Conservation (phyloP, 1,140 invertebrate genomes). For the Berghia stephanieae region DNA sequence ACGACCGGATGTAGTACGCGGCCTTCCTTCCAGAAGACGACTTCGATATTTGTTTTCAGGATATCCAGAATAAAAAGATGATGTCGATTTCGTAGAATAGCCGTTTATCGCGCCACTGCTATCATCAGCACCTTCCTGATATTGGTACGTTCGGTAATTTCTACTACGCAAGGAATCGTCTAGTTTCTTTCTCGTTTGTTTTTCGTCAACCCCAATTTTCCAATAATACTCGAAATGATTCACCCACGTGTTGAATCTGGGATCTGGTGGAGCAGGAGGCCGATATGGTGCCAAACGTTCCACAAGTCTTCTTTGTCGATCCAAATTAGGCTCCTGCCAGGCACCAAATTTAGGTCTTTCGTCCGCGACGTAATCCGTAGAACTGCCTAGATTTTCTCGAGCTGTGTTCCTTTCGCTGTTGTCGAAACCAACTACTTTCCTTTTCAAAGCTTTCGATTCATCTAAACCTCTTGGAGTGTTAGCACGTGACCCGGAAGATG, state of each 20-base stretch:
- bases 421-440: conserved; percentile 7
- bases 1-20: too few species aligned
- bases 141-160: too few species aligned
- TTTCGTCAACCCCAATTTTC: conserved; percentile 13
- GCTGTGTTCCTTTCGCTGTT: conserved; percentile 8
- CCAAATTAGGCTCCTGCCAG: not conserved
- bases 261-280: conserved; percentile 2
- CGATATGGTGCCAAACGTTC: not conserved
- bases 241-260: conserved; percentile 8
- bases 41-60: too few species aligned
- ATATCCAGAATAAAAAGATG: too few species aligned
- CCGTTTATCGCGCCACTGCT: too few species aligned
- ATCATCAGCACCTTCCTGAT: too few species aligned
- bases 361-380: not conserved
- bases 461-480: too few species aligned
- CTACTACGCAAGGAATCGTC: too few species aligned
- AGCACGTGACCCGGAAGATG: too few species aligned
- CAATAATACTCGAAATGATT: conserved; percentile 14
- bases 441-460: too few species aligned
- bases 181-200: not conserved
- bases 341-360: not conserved
- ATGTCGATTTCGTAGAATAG: too few species aligned
- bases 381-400: not conserved
- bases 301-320: not conserved
- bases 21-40: too few species aligned